phyloP scores from a whole-genome alignment of 2,113 vertebrate genomes.

The Pantherophis guttatus region DNA sequence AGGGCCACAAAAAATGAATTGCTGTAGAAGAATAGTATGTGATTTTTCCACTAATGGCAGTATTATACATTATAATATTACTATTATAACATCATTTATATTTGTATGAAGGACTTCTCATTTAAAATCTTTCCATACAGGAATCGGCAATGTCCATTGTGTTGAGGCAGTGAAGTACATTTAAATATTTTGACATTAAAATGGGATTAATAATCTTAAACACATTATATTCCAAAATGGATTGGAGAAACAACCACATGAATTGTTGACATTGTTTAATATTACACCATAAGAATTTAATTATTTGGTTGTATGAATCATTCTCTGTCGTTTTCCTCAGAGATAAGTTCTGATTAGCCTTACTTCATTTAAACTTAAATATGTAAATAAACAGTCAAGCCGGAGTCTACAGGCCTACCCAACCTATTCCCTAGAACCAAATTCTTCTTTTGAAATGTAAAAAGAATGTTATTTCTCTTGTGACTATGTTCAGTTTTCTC shows the following conservation, averaged over 20 bases:
- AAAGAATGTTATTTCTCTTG: constrained; percentile 68
- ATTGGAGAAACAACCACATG: neutral
- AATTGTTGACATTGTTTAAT: neutral
- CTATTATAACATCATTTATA: neutral
- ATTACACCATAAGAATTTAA: neutral
- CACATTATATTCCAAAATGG: neutral
- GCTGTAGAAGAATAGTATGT: neutral
- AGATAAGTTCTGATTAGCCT: constrained; percentile 44
- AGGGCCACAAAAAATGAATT: neutral
- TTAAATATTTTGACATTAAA: neutral
- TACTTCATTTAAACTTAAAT: constrained; percentile 79
- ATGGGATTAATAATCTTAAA: neutral
- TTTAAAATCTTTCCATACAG: neutral
- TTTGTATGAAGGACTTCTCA: neutral
- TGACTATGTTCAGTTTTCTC: constrained; percentile 63
- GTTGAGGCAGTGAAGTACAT: neutral
- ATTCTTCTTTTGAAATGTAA: constrained; percentile 68
- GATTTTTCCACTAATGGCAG: neutral
- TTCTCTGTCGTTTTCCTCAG: constrained; percentile 1
- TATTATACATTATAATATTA: neutral
- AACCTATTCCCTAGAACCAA: constrained; percentile 65
- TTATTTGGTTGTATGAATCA: neutral
- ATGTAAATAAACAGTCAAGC: constrained; percentile 76
- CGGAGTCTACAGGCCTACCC: constrained; percentile 69
- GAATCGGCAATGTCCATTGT: neutral